Conservation (phyloP, 2,797 vertebrate species). For the Pseudocheirus occidentalis region DNA sequence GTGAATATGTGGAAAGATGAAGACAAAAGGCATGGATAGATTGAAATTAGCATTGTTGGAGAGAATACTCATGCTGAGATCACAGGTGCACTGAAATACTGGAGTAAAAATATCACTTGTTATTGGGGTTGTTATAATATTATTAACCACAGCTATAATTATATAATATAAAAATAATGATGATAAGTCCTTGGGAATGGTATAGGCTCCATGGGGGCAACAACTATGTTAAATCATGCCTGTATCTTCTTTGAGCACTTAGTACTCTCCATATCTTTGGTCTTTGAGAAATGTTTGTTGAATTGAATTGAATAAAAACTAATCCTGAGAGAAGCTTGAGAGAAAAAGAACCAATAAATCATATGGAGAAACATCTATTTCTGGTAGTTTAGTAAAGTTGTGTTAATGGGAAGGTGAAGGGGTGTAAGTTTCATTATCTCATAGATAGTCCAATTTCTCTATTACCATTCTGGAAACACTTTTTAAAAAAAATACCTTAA, state of each 20-base stretch:
- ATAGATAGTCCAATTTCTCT: slow-evolving; percentile 15
- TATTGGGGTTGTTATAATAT: not conserved
- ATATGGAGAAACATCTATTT: slow-evolving; percentile 20
- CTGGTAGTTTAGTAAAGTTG: slow-evolving; percentile 4
- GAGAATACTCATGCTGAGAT: not conserved
- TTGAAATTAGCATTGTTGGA: not conserved
- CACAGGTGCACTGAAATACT: not conserved
- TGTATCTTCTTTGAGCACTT: not conserved
- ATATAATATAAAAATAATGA: not conserved
- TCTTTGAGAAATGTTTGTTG: not conserved
- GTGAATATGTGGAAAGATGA: not conserved
- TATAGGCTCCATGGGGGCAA: not conserved
- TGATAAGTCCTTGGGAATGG: not conserved
- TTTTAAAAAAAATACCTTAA: slow-evolving; percentile 41
- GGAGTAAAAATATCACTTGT: not conserved
- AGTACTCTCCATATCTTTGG: not conserved
- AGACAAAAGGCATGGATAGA: not conserved
- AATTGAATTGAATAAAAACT: not conserved
- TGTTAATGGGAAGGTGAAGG: slow-evolving; percentile 6
- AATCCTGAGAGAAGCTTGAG: not conserved
- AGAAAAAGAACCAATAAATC: not conserved
- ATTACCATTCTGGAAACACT: slow-evolving; percentile 3
- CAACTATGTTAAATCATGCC: not conserved
- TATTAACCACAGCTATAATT: not conserved
- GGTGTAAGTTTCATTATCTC: slow-evolving; percentile 27